Conservation (phyloP, 2,113 vertebrate species). For the Proterorhinus semilunaris region DNA sequence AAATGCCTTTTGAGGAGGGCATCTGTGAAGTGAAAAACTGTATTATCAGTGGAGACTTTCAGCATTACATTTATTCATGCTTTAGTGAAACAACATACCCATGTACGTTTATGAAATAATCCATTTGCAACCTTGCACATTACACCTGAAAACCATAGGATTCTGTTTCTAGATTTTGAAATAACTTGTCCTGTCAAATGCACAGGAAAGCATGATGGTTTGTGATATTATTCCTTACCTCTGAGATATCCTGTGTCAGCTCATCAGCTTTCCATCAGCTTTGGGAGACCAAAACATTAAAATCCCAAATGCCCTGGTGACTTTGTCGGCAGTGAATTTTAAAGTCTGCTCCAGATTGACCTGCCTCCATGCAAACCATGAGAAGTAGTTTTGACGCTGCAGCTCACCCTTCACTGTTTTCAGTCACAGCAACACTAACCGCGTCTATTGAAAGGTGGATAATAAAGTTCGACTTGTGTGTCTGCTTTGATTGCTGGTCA, state of each 20-base stretch:
- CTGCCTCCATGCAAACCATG: constrained; percentile 15
- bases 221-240: constrained; percentile 43
- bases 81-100: neutral
- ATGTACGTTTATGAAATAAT: neutral
- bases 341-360: constrained; percentile 8
- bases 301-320: constrained; percentile 28
- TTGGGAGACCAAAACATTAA: constrained; percentile 9
- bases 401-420: constrained; percentile 21
- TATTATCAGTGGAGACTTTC: constrained; percentile 4
- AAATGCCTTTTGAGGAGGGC: constrained; percentile 39
- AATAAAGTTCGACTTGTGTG: constrained; percentile 84
- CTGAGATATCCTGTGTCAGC: constrained; percentile 36
- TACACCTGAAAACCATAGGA: too few species aligned
- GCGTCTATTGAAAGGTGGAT: constrained; percentile 77
- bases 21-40: constrained; percentile 15
- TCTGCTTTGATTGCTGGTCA: constrained; percentile 79
- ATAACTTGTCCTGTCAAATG: neutral
- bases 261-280: constrained; percentile 40
- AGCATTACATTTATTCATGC: neutral
- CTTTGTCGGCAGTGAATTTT: constrained; percentile 15
- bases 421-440: constrained; percentile 43
- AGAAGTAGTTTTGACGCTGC: constrained; percentile 23
- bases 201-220: neutral
- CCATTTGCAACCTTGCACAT: too few species aligned
- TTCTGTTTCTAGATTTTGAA: too few species aligned